Evolutionary conservation across 2,888 invertebrate genomes (phyloP).

Genomic region (Hyalella azteca): DNA sequence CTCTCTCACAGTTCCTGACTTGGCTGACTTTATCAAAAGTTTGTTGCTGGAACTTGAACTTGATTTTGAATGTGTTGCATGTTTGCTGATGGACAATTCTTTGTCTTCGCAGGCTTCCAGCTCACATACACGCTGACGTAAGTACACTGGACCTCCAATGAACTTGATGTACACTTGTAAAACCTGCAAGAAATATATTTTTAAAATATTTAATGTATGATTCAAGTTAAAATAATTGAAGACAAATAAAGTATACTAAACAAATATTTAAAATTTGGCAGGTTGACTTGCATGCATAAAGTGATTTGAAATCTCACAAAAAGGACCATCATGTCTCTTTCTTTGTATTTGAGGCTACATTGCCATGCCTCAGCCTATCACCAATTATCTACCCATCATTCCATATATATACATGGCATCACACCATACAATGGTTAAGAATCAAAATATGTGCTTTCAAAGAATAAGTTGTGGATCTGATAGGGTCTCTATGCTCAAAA

Average conservation of each 20-base stretch:
- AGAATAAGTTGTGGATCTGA: no score
- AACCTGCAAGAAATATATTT: conserved; percentile 22
- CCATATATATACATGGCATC: no score
- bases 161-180: conserved; percentile 33
- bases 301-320: no score
- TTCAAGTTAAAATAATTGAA: no score
- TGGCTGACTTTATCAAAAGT: conserved; percentile 23
- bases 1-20: conserved; percentile 44
- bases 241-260: neutral
- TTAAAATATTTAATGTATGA: no score
- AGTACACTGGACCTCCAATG: conserved; percentile 26
- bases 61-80: neutral
- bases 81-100: neutral
- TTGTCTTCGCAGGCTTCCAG: conserved; percentile 19
- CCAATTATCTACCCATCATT: no score
- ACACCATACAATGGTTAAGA: no score
- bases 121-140: conserved; percentile 36
- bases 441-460: no score
- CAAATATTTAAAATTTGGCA: neutral
- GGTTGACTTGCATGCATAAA: neutral
- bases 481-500: no score
- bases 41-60: conserved; percentile 21
- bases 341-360: no score
- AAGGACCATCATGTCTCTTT: no score
- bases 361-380: no score